A percentile compares a stretch with the other conserved stretches of the same genome.
These are phyloP conservation scores for Thalassoma bifasciatum DNA, from an alignment of 2,113 vertebrate species.

Conservation along the genomic window DNA sequence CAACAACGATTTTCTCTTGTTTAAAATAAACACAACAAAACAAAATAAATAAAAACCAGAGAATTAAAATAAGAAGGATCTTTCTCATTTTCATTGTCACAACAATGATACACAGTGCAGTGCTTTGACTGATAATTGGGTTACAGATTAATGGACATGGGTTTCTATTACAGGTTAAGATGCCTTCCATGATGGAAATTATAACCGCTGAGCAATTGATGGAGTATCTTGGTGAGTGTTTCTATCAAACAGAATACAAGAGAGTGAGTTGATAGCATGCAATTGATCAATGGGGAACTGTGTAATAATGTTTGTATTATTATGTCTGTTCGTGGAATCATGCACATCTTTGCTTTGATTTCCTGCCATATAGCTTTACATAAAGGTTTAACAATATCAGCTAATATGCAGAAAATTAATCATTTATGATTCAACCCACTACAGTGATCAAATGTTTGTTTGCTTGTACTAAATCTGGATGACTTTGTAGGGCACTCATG, in stretches of 20 bases:
- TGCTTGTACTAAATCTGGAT: neutral
- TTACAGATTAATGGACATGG: neutral
- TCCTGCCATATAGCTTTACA: neutral
- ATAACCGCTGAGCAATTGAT: slow-evolving; percentile 99
- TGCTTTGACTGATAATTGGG: neutral
- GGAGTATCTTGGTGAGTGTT: slow-evolving; percentile 96
- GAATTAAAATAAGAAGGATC: too few relatives aligned
- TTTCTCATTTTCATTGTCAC: neutral
- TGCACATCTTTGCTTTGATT: neutral
- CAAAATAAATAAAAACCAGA: too few relatives aligned
- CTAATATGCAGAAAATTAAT: neutral
- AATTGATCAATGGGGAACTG: neutral
- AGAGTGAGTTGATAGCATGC: neutral
- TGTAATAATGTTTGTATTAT: neutral
- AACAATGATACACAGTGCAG: neutral
- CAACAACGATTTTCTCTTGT: too few relatives aligned
- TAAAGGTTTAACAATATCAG: neutral
- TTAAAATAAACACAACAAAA: neutral
- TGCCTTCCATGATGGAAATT: slow-evolving; percentile 99
- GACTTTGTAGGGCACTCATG: neutral
- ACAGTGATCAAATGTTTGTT: neutral
- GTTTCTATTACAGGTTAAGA: slow-evolving; percentile 89
- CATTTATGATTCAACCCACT: neutral
- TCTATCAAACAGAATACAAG: neutral
- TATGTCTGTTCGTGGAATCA: neutral